phyloP scores from a whole-genome alignment of 2,113 vertebrate species.

The Emydura subglobosa region DNA sequence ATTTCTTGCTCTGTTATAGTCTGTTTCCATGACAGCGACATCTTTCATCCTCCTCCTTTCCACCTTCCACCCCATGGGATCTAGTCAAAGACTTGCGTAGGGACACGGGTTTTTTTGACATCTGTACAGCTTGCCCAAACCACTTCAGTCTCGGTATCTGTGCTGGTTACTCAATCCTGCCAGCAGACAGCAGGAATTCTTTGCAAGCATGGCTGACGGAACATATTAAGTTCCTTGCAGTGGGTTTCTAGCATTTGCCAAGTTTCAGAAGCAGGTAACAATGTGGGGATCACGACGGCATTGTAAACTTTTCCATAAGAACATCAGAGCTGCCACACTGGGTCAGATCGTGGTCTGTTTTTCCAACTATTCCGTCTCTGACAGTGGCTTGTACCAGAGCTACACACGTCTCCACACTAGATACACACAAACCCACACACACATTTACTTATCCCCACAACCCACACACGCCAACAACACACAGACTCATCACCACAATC shows the following conservation, averaged over 20 bases:
- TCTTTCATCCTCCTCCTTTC: neutral
- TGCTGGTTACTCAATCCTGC: too few species aligned
- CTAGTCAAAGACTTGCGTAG: too few species aligned
- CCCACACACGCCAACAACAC: neutral
- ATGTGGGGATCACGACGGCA: neutral
- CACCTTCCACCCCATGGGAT: too few species aligned
- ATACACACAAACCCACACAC: neutral
- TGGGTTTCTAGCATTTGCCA: neutral
- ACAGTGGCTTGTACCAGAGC: neutral
- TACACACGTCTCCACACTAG: neutral
- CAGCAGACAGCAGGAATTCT: too few species aligned
- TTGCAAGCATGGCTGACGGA: too few species aligned
- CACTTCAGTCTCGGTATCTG: too few species aligned
- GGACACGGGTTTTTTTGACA: neutral
- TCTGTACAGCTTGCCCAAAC: too few species aligned
- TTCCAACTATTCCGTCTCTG: accelerated
- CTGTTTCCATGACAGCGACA: neutral
- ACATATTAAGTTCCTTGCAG: neutral
- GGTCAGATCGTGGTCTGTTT: neutral
- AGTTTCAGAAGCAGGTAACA: neutral
- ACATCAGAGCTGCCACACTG: neutral
- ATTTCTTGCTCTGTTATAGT: neutral
- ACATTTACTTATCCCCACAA: neutral
- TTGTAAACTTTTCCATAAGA: neutral
- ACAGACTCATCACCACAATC: neutral